Evolutionary conservation across 23 tunicate genomes (phyloP), one percentile per base, ranked within the genome.

Genomic region (Phallusia fumigata): DNA sequence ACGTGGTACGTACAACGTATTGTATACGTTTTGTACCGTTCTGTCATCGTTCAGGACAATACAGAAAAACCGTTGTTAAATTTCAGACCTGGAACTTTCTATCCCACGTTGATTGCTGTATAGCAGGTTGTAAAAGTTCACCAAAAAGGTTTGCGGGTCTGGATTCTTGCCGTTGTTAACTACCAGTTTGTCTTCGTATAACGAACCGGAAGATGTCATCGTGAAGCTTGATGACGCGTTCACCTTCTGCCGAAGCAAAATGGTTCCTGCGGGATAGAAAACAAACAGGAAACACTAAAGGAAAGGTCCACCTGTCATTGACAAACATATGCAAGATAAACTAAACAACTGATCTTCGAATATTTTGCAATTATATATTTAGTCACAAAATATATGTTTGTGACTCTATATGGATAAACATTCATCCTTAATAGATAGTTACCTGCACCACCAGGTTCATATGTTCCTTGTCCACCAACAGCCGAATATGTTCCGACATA

Each of bases 381-480:
- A n/a, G n/a, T n/a, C n/a, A n/a, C n/a, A n/a, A n/a, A n/a, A n/a
- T n/a, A n/a, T n/a, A n/a, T n/a, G n/a, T n/a, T n/a, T n/a, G n/a
- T n/a, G n/a, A n/a, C n/a, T n/a, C n/a, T n/a, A n/a, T n/a, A n/a
- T 26, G 32, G 12, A 6, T 65, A 5, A 30, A 65, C 11, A 5
- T 28, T 65, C 11, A 11, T 2, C 10, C 10, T 10, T 40, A 65
- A 65, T 35, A 11, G 24, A 19, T 24, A 18, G 10, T 79, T 79
- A 80, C 83, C 83, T 31, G 83, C 83, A n/a, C 83, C 83, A 53
- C 83, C 83, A 80, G 65, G 30, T 22, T 80, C 83, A 2, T 31
- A 80, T 0, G 74, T 53, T 53, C 83, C 83, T 13, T 32, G 50
- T 18, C 83, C 83, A 24, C 83, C 83, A 18, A 24, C 40, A 22